Conservation (phyloP, 2,113 vertebrate genomes). For the Falco punctatus region DNA sequence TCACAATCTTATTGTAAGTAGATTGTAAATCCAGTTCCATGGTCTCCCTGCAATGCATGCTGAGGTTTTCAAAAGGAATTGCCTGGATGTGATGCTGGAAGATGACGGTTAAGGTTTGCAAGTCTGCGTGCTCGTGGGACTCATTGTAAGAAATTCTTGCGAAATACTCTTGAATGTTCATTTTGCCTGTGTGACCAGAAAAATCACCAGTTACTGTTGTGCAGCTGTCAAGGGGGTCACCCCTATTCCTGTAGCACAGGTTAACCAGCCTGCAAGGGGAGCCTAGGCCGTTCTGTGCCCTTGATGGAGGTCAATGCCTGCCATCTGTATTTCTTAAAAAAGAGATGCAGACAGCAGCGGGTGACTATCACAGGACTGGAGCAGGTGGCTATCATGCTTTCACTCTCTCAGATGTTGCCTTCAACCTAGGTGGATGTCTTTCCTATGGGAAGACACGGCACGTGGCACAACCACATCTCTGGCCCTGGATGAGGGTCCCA, state of each 20-base stretch:
- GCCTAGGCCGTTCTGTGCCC: background rate
- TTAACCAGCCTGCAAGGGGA: background rate
- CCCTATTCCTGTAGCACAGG: background rate
- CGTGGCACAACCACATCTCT: background rate
- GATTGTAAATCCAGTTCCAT: constrained; percentile 73
- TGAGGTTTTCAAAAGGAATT: constrained; percentile 88
- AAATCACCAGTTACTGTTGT: background rate
- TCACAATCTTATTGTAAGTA: constrained; percentile 81
- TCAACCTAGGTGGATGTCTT: background rate
- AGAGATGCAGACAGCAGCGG: background rate
- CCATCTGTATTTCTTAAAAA: background rate
- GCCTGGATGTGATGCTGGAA: constrained; percentile 79
- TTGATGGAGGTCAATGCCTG: background rate
- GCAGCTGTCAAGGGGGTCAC: background rate
- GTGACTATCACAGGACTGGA: background rate
- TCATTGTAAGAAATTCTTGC: constrained; percentile 81
- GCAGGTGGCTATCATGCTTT: background rate
- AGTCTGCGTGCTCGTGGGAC: constrained; percentile 69
- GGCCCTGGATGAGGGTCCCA: background rate
- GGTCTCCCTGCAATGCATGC: constrained; percentile 81
- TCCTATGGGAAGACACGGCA: background rate
- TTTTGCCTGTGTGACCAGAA: constrained; percentile 51
- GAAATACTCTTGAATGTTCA: constrained; percentile 86
- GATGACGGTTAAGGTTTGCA: constrained; percentile 77
- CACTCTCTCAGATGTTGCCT: background rate